Conservation (phyloP, 2,888 invertebrate species). For the Drosophila eohydei region DNA sequence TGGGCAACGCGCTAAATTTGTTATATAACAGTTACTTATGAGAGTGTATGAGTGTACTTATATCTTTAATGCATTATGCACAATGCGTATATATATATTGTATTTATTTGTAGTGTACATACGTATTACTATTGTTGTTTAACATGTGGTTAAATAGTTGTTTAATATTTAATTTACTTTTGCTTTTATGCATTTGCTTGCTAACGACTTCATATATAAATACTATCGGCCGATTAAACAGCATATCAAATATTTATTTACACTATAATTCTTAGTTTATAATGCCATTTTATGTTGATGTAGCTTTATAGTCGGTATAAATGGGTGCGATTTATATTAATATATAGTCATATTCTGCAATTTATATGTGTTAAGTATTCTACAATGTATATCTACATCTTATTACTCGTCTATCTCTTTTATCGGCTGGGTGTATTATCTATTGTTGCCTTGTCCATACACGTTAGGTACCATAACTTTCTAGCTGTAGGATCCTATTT, state of each 20-base stretch:
- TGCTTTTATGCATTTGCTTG: slow-evolving; percentile 61
- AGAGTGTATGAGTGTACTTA: slow-evolving; percentile 37
- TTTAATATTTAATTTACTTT: slow-evolving; percentile 43
- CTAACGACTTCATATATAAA: slow-evolving; percentile 64
- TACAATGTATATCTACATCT: slow-evolving; percentile 76
- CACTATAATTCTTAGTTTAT: slow-evolving; percentile 60
- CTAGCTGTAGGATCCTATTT: slow-evolving; percentile 66
- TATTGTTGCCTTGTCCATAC: slow-evolving; percentile 52
- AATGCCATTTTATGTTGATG: slow-evolving; percentile 41
- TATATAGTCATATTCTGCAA: slow-evolving; percentile 31
- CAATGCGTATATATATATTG: slow-evolving; percentile 33
- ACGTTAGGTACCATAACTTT: slow-evolving; percentile 72
- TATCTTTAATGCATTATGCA: slow-evolving; percentile 32
- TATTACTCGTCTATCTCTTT: slow-evolving; percentile 31
- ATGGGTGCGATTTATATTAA: slow-evolving; percentile 24
- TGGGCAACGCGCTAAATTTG: slow-evolving; percentile 57
- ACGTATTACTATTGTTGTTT: slow-evolving; percentile 63
- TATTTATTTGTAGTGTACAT: slow-evolving; percentile 48
- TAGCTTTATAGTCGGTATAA: slow-evolving; percentile 36
- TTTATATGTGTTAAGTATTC: slow-evolving; percentile 45
- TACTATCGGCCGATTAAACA: slow-evolving; percentile 58
- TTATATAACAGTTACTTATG: slow-evolving; percentile 64
- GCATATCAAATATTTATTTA: slow-evolving; percentile 61
- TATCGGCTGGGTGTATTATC: slow-evolving; percentile 44
- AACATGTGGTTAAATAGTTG: slow-evolving; percentile 70